phyloP scores from a whole-genome alignment of 2,888 invertebrate species.

The Chromoteleia sp. region DNA sequence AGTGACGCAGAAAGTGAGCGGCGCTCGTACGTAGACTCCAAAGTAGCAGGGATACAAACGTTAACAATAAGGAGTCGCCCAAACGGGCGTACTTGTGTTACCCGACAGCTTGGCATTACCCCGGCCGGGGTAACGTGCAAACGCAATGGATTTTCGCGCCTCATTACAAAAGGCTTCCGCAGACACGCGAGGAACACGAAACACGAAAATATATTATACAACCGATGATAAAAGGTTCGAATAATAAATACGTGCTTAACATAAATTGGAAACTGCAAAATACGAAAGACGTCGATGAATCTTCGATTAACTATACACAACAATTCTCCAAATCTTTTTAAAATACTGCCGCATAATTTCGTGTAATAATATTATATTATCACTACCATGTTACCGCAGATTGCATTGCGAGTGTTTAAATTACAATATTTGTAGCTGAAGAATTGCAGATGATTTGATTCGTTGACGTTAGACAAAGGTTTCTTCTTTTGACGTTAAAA shows the following conservation, averaged over 20 bases:
- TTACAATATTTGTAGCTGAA: too few relatives aligned
- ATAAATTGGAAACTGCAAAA: not conserved
- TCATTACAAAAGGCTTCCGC: not conserved
- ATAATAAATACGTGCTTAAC: conserved; percentile 15
- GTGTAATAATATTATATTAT: not conserved
- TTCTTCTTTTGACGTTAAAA: too few relatives aligned
- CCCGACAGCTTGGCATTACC: conserved; percentile 74
- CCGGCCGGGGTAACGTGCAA: conserved; percentile 71
- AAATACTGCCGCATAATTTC: not conserved
- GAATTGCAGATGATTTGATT: too few relatives aligned
- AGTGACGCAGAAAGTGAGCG: conserved; percentile 48
- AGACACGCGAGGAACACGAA: conserved; percentile 27
- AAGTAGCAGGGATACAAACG: conserved; percentile 32
- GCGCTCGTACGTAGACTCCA: conserved; percentile 31
- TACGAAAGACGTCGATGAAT: conserved; percentile 2
- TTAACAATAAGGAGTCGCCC: conserved; percentile 72
- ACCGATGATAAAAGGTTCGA: not conserved
- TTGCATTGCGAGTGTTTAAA: too few relatives aligned
- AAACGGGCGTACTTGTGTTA: conserved; percentile 79
- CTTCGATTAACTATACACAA: not conserved
- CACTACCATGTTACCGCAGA: not conserved
- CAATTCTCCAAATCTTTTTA: not conserved
- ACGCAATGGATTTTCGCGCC: conserved; percentile 75
- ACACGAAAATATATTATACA: conserved; percentile 34
- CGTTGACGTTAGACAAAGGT: too few relatives aligned